A percentile compares a stretch with the other conserved stretches of the same genome.
phyloP scores from a whole-genome alignment of 2,797 vertebrate species.

The Phataginus tricuspis region DNA sequence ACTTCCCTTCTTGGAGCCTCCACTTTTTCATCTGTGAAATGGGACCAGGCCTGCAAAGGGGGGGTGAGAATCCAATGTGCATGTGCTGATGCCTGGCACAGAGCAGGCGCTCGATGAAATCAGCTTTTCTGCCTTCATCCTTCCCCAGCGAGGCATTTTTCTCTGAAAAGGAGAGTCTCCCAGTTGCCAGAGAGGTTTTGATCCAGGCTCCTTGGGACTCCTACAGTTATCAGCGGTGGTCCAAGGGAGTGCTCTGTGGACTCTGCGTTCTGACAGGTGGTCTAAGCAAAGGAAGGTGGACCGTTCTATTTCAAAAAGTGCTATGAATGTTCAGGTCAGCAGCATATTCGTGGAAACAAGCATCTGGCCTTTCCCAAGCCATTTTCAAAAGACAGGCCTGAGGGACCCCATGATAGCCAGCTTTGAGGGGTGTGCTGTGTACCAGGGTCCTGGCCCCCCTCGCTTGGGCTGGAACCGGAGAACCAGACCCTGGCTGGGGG shows the following conservation, averaged over 20 bases:
- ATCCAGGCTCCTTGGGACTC: background rate
- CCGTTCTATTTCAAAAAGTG: background rate
- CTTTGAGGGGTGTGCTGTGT: background rate
- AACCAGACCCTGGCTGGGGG: background rate
- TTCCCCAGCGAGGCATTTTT: fast-evolving
- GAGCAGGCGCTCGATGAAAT: background rate
- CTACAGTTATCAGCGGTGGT: background rate
- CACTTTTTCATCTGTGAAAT: background rate
- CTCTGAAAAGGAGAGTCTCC: background rate
- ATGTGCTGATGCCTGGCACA: background rate
- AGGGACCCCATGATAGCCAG: background rate
- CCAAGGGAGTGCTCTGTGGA: background rate
- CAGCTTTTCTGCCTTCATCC: fast-evolving
- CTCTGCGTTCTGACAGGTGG: background rate
- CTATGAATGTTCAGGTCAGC: background rate
- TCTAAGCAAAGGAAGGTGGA: background rate
- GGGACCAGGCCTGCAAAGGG: background rate
- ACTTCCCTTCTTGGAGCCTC: background rate
- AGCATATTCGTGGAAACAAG: background rate
- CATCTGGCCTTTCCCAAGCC: background rate
- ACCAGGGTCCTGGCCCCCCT: background rate
- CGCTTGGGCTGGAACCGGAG: background rate
- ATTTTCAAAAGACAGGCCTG: background rate
- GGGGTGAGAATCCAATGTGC: background rate
- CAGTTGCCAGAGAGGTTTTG: background rate